Base-by-base conservation (phyloP, 2,797 vertebrate species). In the Taeniopygia guttata region DNA sequence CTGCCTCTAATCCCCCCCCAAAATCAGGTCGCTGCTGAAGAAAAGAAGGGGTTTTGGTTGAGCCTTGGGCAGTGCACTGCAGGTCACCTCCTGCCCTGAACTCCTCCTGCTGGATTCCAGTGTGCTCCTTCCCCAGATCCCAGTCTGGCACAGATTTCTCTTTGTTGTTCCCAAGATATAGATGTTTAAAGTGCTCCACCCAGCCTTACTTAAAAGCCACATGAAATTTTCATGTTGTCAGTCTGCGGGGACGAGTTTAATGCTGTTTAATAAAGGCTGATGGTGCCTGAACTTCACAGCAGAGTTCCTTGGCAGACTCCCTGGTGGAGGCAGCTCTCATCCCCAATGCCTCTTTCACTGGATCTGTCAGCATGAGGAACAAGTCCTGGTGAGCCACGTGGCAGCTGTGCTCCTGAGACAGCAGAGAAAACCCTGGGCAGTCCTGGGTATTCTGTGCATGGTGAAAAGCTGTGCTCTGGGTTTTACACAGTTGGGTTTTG, bases 211-310 rank as follows among this genome's bases (percentile, higher is more conserved):
- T 86, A 62, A 91, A 90, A 91, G 54, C 54, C 84, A 72, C 66
- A 78, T 81, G 70, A 91, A 91, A 88, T 93, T 75, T 93, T 94
- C 75, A 74, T 68, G 77, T n/a, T 72, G 69, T 66, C 85, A 54
- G 38, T 67, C 88, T 86, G 58, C 11, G 2, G 85, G 64, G 88
- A 90, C 4, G 17, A 42, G 16, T 85, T 84, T 85, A 77, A 63
- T 40, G n/a, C 55, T 67, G 52, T 73, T 90, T 86, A 89, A 91
- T 91, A 77, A 94, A 87, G 85, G 90, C 64, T 83, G 83, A 86
- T 43, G 77, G 80, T 29, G 64, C 52, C 72, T 77, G 73, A 91
- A 77, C 42, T 70, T 90, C 87, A 78, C 68, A 63, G 80, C 10
- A 4, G 84, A 84, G 56, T 20, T 80, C 60, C 70, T 42, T 42